These are phyloP conservation scores for Bellardia bayeri DNA, from an alignment of 2,888 invertebrate species.

Conservation along the genomic window DNA sequence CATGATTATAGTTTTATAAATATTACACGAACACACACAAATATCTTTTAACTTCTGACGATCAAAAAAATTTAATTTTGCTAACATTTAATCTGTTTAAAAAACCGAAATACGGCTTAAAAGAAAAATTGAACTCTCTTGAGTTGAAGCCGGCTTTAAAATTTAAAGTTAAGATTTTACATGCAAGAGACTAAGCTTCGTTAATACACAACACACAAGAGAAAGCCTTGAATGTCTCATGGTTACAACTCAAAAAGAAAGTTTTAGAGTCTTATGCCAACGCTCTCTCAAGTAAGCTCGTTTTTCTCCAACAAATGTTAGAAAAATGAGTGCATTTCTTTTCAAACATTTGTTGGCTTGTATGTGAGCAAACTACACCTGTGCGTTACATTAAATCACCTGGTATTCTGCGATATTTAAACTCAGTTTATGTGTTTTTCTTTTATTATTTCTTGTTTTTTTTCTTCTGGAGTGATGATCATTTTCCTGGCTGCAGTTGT, in stretches of 20 bases:
- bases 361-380: constrained; percentile 61
- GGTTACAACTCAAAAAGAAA: constrained; percentile 66
- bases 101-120: background rate
- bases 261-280: constrained; percentile 12
- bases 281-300: constrained; percentile 11
- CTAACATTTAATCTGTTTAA: constrained; percentile 4
- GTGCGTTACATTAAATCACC: constrained; percentile 68
- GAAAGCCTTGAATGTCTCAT: constrained; percentile 22
- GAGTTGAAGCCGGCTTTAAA: constrained; percentile 50
- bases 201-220: background rate
- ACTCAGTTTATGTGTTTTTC: background rate
- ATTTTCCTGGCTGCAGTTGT: constrained; percentile 22
- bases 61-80: constrained; percentile 1
- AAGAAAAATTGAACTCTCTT: constrained; percentile 32
- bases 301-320: background rate
- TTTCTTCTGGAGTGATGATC: background rate
- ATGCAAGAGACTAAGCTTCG: background rate
- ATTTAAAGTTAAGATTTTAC: background rate
- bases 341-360: constrained; percentile 12
- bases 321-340: background rate
- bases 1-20: constrained; percentile 69
- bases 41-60: background rate
- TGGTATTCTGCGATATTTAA: constrained; percentile 21
- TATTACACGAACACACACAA: constrained; percentile 3
- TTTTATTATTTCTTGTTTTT: background rate